Evolutionary conservation across 2,888 invertebrate genomes (phyloP), one percentile per base, ranked within the genome.

Genomic region (Macaria liturata): DNA sequence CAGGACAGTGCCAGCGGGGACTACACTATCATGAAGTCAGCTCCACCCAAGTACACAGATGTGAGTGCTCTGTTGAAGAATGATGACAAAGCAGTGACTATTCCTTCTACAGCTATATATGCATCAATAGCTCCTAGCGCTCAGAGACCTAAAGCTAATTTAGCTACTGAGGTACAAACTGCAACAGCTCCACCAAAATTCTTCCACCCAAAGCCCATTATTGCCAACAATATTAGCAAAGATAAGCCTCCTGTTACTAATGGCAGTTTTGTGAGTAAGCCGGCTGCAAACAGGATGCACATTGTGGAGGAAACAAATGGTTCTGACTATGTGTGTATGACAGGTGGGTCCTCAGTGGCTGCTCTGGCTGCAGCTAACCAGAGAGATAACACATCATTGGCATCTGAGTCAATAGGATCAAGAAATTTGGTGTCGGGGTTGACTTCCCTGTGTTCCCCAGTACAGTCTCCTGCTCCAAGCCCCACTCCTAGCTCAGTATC

Each of bases 271-370:
- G 64, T 78, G 5, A 62, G 80, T 7, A 89, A 88, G 62, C 77
- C 72, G 47, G 69, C 76, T 49, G 79, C 72, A 20, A 86, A 78
- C 65, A 83, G 88, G 67, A 88, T 92, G 88, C 89, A 91, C 69
- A 92, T 93, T 76, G 92, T 93, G 44, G 95, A 96, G 60, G 96
- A 95, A 66, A 94, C 95, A 20, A 96, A 96, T 78, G 95, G 95
- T 61, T 95, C 95, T 9, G 96, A 96, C 76, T 96, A 96, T 85
- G 96, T 96, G 32, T 95, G 96, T 73, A 96, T 96, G 96, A 96
- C 96, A 9, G 96, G 96, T n/a, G 95, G 94, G 42, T 92, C 94
- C 54, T 83, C 93, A 30, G 88, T 91, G 3, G 88, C 92, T 37
- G 86, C 88, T 42, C 76, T 83, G 49, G 76, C 92, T 55, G 89